A percentile compares a stretch with the other conserved stretches of the same genome.
These are phyloP conservation scores for Takifugu rubripes DNA, from an alignment of 2,797 vertebrate species.

Conservation along the genomic window DNA sequence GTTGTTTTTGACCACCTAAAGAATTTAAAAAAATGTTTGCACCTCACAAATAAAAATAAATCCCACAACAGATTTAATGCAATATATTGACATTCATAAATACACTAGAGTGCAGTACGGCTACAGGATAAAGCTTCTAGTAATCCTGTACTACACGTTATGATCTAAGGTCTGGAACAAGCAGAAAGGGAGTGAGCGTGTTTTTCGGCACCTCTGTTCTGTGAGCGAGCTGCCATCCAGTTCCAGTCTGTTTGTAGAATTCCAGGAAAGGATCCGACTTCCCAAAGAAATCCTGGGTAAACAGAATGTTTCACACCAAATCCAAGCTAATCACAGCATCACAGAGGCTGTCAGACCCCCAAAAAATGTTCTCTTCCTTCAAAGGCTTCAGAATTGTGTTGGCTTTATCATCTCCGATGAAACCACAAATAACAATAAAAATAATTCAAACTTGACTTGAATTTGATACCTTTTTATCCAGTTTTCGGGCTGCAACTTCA, in stretches of 20 bases:
- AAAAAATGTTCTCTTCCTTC: neutral
- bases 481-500: slow-evolving; percentile 88
- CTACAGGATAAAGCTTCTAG: neutral
- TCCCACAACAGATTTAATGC: neutral
- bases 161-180: too few species aligned
- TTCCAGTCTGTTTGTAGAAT: slow-evolving; percentile 86
- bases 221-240: slow-evolving; percentile 93
- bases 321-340: neutral
- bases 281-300: slow-evolving; percentile 89
- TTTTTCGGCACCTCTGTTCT: slow-evolving; percentile 86
- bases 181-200: neutral
- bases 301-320: neutral
- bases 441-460: neutral
- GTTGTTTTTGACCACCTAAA: slow-evolving; percentile 92
- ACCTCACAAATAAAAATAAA: neutral
- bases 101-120: neutral
- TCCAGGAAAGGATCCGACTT: slow-evolving; percentile 98
- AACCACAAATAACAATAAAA: neutral
- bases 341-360: neutral
- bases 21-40: too few species aligned
- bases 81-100: neutral
- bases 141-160: too few species aligned
- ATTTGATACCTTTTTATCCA: slow-evolving; percentile 90
- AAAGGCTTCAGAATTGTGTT: neutral
- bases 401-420: neutral